A percentile compares a stretch with the other conserved stretches of the same genome.
These are phyloP conservation scores for Tiphia femorata DNA, from an alignment of 2,888 invertebrate genomes.

Conservation along the genomic window DNA sequence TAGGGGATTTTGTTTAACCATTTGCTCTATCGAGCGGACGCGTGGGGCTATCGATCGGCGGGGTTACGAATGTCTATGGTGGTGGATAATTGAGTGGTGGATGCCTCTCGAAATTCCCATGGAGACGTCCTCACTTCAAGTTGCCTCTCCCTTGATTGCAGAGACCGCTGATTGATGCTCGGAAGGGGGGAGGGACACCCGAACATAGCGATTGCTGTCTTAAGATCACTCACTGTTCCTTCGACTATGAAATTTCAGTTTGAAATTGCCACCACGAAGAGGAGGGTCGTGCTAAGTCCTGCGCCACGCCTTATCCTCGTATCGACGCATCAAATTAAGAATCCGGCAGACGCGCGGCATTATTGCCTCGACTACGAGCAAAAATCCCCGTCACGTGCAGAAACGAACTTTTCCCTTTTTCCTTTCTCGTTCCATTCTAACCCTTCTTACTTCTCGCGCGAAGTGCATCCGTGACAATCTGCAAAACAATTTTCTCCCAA, in stretches of 20 bases:
- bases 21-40: neutral
- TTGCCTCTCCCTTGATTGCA: constrained; percentile 46
- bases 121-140: constrained; percentile 50
- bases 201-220: constrained; percentile 33
- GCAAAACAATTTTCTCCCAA: too few relatives aligned
- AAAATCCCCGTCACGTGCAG: too few relatives aligned
- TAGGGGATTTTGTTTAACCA: neutral
- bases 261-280: constrained; percentile 22
- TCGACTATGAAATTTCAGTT: constrained; percentile 46
- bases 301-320: constrained; percentile 10
- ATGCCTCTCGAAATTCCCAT: constrained; percentile 54
- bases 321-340: neutral
- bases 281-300: constrained; percentile 3
- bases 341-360: neutral
- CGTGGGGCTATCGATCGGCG: constrained; percentile 39
- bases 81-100: constrained; percentile 49
- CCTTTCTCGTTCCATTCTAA: too few relatives aligned
- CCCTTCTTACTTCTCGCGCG: too few relatives aligned
- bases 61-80: constrained; percentile 38
- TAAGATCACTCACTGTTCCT: constrained; percentile 45
- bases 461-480: too few relatives aligned
- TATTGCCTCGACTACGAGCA: too few relatives aligned
- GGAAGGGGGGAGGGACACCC: constrained; percentile 29
- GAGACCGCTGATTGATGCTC: constrained; percentile 52
- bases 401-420: too few relatives aligned